Evolutionary conservation across 2,113 vertebrate species (phyloP), one percentile per base, ranked within the genome.

Genomic region (Acanthochromis polyacanthus): DNA sequence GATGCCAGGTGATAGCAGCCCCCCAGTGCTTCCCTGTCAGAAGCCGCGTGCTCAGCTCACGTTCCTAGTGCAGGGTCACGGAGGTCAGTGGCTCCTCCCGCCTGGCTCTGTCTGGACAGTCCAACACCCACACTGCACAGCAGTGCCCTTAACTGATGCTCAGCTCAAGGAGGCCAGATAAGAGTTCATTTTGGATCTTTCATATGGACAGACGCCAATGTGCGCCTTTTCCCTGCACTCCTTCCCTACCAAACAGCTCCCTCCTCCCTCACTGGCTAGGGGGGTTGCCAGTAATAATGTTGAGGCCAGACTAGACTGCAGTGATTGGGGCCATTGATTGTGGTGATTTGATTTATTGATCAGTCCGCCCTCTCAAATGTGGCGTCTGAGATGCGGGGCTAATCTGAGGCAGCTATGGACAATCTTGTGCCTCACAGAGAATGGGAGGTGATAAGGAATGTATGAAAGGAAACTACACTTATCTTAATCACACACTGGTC

Each of bases 271-370:
- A 69, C 63, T 58, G 69, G 89, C 79, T 52, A 32, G n/a, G 87
- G 87, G 58, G 94, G 93, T 92, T 97, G 96, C 96, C 96, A 95
- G 95, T 91, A 96, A 97, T 98, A 98, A 98, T 96, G 96, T 95
- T 94, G 94, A 91, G 95, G 94, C 96, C 96, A 96, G 97, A 96
- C 97, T 94, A 94, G 94, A 94, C 93, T 93, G 85, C 95, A 93
- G 95, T 96, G 96, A 98, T 97, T 95, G 96, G 96, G 90, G 90
- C 94, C 91, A 98, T 98, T 96, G 98, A 99, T 98, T 95, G 95
- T 94, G 93, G 88, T 94, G 95, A 96, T 98, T 99, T 98, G 97
- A 99, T 98, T 98, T 98, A 99, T 99, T 96, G 98, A 99, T 99
- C 96, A 94, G 95, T 95, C 94, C 93, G 94, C 94, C 67, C 66